A percentile compares a stretch with the other conserved stretches of the same genome.
Evolutionary conservation across 2,113 vertebrate species (phyloP).

Genomic region (Oreotrochilus melanogaster): DNA sequence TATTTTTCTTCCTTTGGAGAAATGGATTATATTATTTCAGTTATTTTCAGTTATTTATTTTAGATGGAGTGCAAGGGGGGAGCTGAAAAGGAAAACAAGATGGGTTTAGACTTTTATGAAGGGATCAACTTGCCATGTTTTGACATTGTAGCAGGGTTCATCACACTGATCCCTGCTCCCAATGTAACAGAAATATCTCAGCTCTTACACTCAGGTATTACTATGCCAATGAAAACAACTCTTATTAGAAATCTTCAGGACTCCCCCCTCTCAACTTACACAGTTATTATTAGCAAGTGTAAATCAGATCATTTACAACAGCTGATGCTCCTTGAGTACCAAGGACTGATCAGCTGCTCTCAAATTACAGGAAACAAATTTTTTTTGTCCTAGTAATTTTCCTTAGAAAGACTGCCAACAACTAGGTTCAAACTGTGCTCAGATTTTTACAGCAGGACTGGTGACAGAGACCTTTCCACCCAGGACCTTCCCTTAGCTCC

Average conservation of each 20-base stretch:
- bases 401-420: background rate
- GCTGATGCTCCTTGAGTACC: background rate
- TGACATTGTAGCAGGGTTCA: slow-evolving; percentile 31
- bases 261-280: background rate
- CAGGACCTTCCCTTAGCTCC: background rate
- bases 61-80: background rate
- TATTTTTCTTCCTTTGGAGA: slow-evolving; percentile 62
- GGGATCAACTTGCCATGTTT: slow-evolving; percentile 29
- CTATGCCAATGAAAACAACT: slow-evolving; percentile 9
- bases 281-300: slow-evolving; percentile 6
- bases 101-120: slow-evolving; percentile 17
- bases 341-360: background rate
- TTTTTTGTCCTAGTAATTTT: background rate
- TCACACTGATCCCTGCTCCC: background rate
- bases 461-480: background rate
- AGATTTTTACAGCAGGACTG: background rate
- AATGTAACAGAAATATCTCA: background rate
- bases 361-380: background rate
- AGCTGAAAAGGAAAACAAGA: background rate
- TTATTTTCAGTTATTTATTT: slow-evolving; percentile 59
- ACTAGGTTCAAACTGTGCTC: background rate
- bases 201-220: background rate
- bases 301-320: slow-evolving; percentile 31
- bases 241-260: background rate
- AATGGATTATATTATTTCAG: slow-evolving; percentile 42